Conservation (phyloP, 2,888 invertebrate species). For the Leuctra nigra region DNA sequence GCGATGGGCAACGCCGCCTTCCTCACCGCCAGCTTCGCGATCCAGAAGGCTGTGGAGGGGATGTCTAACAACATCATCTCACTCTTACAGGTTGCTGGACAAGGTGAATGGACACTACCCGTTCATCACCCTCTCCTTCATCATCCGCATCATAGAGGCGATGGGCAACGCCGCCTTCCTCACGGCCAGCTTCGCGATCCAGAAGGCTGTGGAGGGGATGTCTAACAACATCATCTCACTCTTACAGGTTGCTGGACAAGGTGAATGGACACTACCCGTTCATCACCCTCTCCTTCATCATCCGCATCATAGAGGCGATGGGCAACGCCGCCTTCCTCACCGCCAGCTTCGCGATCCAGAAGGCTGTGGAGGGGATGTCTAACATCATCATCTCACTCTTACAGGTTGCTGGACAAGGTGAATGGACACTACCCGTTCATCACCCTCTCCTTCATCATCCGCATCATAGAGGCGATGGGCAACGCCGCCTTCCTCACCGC, state of each 20-base stretch:
- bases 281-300: slow-evolving; percentile 68
- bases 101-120: slow-evolving; percentile 60
- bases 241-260: slow-evolving; percentile 61
- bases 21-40: slow-evolving; percentile 78
- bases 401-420: slow-evolving; percentile 62
- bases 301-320: slow-evolving; percentile 75
- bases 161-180: slow-evolving; percentile 81
- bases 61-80: slow-evolving; percentile 79
- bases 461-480: slow-evolving; percentile 78
- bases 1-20: slow-evolving; percentile 83
- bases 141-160: slow-evolving; percentile 74
- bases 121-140: slow-evolving; percentile 70
- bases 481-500: slow-evolving; percentile 82
- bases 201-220: slow-evolving; percentile 83
- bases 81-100: slow-evolving; percentile 61
- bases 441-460: slow-evolving; percentile 65
- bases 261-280: slow-evolving; percentile 65
- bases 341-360: slow-evolving; percentile 80
- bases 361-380: slow-evolving; percentile 80
- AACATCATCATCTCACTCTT: slow-evolving; percentile 81
- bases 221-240: slow-evolving; percentile 76
- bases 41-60: slow-evolving; percentile 80
- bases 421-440: slow-evolving; percentile 68
- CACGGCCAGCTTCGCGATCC: slow-evolving; percentile 79
- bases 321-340: slow-evolving; percentile 83